A percentile compares a stretch with the other conserved stretches of the same genome.
Conservation (phyloP, 2,113 vertebrate genomes). For the Echinops telfairi region DNA sequence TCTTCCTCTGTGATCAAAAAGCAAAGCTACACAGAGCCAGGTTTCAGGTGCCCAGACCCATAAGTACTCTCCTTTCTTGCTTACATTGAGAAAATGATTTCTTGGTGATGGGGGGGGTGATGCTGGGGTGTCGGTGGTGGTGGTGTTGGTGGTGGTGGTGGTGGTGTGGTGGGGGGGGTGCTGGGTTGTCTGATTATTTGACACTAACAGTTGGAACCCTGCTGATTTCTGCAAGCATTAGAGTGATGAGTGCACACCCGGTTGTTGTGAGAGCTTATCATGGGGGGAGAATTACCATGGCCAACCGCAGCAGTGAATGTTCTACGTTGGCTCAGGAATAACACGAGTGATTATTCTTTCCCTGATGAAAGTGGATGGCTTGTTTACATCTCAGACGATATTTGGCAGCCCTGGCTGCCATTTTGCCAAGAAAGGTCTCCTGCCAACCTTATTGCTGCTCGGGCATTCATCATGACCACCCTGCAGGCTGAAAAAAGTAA, state of each 20-base stretch:
- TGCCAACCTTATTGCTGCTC: slow-evolving; percentile 30
- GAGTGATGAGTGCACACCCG: not conserved
- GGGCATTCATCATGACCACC: slow-evolving; percentile 24
- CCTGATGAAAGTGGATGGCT: slow-evolving; percentile 11
- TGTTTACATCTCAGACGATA: slow-evolving; percentile 59
- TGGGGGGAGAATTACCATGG: not conserved
- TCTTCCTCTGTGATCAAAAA: not conserved
- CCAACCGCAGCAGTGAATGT: not conserved
- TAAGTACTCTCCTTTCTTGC: not conserved
- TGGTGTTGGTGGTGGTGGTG: too few relatives aligned
- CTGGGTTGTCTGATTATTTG: not conserved
- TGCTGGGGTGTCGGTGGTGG: too few relatives aligned
- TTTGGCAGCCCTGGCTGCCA: slow-evolving; percentile 45
- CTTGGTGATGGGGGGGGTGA: too few relatives aligned
- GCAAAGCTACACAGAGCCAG: not conserved
- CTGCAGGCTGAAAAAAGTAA: slow-evolving; percentile 33
- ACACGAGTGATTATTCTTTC: not conserved
- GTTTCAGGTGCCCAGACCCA: not conserved
- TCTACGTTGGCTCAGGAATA: not conserved
- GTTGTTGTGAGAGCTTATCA: slow-evolving; percentile 4
- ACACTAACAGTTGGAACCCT: not conserved
- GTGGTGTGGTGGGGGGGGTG: too few relatives aligned
- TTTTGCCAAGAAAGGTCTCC: slow-evolving; percentile 64
- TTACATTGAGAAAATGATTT: not conserved
- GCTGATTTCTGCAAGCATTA: not conserved